Conservation (phyloP, 2,797 vertebrate species). For the Sarcophilus harrisii region DNA sequence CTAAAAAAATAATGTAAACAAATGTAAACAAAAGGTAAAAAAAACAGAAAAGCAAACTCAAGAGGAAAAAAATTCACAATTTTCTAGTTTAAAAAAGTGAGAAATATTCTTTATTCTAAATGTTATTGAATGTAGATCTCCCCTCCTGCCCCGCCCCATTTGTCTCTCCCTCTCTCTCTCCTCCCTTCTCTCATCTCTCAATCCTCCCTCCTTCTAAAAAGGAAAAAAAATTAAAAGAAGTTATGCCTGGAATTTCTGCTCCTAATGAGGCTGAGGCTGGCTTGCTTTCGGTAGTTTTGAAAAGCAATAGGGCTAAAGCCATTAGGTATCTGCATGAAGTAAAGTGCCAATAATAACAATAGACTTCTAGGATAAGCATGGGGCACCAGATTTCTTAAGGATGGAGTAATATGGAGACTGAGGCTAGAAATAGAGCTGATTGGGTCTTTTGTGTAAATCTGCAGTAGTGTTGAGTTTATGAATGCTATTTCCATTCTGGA, state of each 20-base stretch:
- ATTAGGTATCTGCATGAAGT: neutral
- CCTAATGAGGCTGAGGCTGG: neutral
- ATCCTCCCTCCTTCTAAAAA: neutral
- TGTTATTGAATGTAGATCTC: neutral
- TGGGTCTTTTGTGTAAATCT: neutral
- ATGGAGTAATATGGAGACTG: neutral
- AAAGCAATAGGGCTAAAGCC: neutral
- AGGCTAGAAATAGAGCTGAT: neutral
- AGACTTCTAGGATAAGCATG: neutral
- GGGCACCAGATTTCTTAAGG: neutral
- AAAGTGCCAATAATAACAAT: neutral
- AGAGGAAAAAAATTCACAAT: conserved; percentile 29
- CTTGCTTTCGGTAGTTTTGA: neutral
- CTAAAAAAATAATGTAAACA: conserved; percentile 16
- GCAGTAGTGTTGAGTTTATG: neutral
- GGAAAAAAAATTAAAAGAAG: neutral
- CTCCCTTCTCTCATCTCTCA: neutral
- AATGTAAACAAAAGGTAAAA: neutral
- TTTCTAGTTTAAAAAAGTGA: neutral
- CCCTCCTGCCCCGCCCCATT: neutral
- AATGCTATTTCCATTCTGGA: neutral
- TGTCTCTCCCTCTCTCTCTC: neutral
- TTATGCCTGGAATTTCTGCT: neutral
- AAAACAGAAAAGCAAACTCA: neutral
- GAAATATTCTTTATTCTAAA: neutral